These are phyloP conservation scores for Gila robusta DNA, from an alignment of 2,797 vertebrate species.

Conservation along the genomic window DNA sequence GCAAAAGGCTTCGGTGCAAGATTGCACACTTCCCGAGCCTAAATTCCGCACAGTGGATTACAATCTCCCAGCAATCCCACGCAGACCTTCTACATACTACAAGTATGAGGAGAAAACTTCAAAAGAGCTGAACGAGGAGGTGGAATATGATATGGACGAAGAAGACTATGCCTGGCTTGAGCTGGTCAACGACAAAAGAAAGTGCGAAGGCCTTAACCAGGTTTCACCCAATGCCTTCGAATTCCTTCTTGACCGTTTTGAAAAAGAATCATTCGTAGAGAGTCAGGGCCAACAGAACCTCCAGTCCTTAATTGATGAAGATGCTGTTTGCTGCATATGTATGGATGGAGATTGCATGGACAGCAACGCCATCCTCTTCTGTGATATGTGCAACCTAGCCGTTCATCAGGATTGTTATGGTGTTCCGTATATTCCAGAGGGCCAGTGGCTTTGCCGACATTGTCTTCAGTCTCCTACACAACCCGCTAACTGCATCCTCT, in stretches of 20 bases:
- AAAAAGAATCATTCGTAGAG: constrained; percentile 93
- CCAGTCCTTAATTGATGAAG: constrained; percentile 90
- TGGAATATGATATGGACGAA: constrained; percentile 99
- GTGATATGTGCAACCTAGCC: constrained; percentile 93
- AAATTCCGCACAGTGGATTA: constrained; percentile 93
- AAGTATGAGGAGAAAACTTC: constrained; percentile 90
- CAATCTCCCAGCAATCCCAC: constrained; percentile 90
- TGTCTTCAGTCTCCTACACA: constrained; percentile 90
- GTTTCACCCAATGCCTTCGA: constrained; percentile 96
- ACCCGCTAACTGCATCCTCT: constrained; percentile 91
- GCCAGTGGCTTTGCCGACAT: constrained; percentile 97
- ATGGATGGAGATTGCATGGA: constrained; percentile 95
- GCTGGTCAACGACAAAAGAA: constrained; percentile 91
- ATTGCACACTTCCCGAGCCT: constrained; percentile 88
- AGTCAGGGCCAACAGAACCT: constrained; percentile 90
- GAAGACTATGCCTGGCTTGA: constrained; percentile 98
- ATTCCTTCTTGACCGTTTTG: constrained; percentile 95
- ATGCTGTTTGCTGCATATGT: constrained; percentile 96
- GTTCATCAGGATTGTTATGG: constrained; percentile 99
- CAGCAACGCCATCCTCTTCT: constrained; percentile 96
- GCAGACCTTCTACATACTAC: constrained; percentile 86
- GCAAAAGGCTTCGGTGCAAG: constrained; percentile 74
- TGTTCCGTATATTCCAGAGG: constrained; percentile 96
- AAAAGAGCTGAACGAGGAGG: constrained; percentile 95
- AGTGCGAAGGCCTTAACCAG: constrained; percentile 88